Base-by-base conservation (phyloP, 2,888 invertebrate genomes). In the Drosophila ezoana region DNA sequence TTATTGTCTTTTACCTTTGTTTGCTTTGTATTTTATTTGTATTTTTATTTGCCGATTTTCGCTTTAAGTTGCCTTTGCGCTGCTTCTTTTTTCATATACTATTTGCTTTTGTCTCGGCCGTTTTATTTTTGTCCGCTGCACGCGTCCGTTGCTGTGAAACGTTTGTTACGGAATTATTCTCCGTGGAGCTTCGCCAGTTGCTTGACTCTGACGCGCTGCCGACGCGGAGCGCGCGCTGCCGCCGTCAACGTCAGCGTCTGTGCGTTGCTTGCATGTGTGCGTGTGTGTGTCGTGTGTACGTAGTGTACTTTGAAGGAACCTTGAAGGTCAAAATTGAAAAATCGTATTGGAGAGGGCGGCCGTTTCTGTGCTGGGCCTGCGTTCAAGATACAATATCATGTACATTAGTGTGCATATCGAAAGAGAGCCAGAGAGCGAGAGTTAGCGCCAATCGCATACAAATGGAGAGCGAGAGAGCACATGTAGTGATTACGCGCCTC, bases 311-410 rank as follows among this genome's bases (percentile, higher is more conserved):
- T 90, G 90, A 91, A 91, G 91, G 91, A 91, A 91, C 90, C 91
- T 91, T 91, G 91, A 91, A 91, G 91, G 91, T 91, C 91, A 91
- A 91, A 91, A 91, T 79, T 91, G 91, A 91, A 89, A 91, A 90
- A 89, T 90, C 78, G 73, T 88, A 78, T 75, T 79, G 81, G 83
- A 76, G 80, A 66, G 79, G 70, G 68, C 83, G 53, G 60, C 57
- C 37, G 49, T 60, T 76, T 71, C 59, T 60, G 57, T 60, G 57
- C 48, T 79, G 75, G 72, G 72, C 66, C 72, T 66, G 71, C 44
- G 54, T 75, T 76, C 56, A 62, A 70, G 79, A 79, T 75, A 75
- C 74, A 73, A 62, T 77, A 74, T 53, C 54, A 35, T 62, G 45
- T 59, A 51, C 43, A 57, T 38, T 58, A 20, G 41, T 68, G 54